Base-by-base conservation (phyloP, 2,113 vertebrate species). In the Myotis yumanensis region DNA sequence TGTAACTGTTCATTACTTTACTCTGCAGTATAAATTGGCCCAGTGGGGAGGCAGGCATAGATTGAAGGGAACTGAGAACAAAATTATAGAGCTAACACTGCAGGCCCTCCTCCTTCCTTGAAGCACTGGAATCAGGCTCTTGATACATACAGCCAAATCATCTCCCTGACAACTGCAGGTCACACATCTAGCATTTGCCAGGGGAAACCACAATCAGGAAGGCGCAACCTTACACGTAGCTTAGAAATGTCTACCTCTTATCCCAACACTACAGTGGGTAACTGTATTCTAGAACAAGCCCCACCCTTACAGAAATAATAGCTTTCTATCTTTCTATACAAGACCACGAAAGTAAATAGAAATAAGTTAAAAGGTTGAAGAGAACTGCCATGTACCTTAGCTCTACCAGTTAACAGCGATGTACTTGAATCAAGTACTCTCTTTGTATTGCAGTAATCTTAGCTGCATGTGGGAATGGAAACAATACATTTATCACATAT, bases 1-100 rank as follows among this genome's bases (percentile, higher is more conserved):
- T 96, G 96, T 97, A 97, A 97, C 96, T 96, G 94, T 96, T 97
- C 96, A 97, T 97, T 97, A 97, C 97, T 96, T 97, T 94, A 84
- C 89, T 96, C 89, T 95, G 96, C 93, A 95, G 73, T 95, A 95
- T 97, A 97, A 97, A 97, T 96, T 97, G 96, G 94, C 96, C 95
- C 96, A 96, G 97, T 97, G 91, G 96, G 97, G 96, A 97, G 92
- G 94, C 95, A 89, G 48, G 86, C 79, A 92, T 83, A 96, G 94
- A 97, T 93, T 96, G 95, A 95, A 97, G 91, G 69, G 89, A 96
- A 37, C 71, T 86, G 93, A 86, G 89, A 95, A 91, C 89, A 95
- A 97, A 97, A 97, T 97, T 97, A 93, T 71, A 96, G 79, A 95
- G 94, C 85, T 92, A 79, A 90, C 79, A 54, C 69, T 76, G 9